Conservation (phyloP, 2,113 vertebrate species). For the Macaca nemestrina region DNA sequence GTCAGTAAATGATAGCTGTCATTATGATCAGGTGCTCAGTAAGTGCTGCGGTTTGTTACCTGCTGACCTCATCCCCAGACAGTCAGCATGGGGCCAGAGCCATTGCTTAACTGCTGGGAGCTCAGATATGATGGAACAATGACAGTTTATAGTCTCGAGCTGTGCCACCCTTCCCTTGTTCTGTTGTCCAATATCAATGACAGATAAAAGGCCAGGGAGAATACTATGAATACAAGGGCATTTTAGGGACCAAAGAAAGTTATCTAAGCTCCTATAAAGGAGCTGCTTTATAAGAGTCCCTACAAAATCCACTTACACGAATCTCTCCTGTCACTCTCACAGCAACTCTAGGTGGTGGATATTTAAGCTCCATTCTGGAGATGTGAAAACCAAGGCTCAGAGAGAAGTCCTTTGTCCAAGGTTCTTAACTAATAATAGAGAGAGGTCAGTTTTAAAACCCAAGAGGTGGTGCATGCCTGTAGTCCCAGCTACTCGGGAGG, state of each 20-base stretch:
- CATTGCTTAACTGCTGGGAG: not conserved
- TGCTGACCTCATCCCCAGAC: not conserved
- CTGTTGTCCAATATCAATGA: not conserved
- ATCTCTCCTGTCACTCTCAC: not conserved
- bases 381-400: not conserved
- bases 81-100: not conserved
- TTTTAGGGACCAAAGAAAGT: not conserved
- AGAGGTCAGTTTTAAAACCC: not conserved
- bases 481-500: not conserved
- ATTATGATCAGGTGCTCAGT: not conserved
- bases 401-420: not conserved
- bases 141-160: not conserved
- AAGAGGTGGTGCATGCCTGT: not conserved
- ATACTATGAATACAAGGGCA: not conserved
- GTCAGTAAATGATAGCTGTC: not conserved
- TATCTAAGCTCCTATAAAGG: not conserved
- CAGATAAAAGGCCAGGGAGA: not conserved
- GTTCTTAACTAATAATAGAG: not conserved
- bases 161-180: not conserved
- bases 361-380: constrained; percentile 14
- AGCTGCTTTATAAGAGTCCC: not conserved
- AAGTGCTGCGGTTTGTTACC: not conserved
- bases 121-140: not conserved
- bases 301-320: not conserved
- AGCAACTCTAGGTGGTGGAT: not conserved